Conservation (phyloP, 2,113 vertebrate species). For the Callipepla squamata region DNA sequence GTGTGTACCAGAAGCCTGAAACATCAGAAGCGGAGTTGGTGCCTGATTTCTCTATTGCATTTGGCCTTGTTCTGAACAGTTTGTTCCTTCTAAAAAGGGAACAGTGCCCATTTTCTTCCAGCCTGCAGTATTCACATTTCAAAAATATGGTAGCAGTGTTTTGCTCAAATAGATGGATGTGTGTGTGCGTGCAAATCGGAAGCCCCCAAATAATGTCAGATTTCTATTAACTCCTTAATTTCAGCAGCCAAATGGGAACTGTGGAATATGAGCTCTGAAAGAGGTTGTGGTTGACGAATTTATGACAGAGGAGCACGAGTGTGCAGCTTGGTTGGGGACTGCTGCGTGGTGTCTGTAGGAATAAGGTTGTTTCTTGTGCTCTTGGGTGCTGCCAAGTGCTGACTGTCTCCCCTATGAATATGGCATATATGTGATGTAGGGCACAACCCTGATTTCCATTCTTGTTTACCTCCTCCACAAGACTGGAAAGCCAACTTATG, state of each 20-base stretch:
- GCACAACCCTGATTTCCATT: background rate
- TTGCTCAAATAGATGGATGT: background rate
- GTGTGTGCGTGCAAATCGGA: background rate
- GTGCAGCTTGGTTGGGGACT: rapidly evolving
- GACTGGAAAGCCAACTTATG: background rate
- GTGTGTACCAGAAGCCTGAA: background rate
- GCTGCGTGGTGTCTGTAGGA: background rate
- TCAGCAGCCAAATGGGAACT: background rate
- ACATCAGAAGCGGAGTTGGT: background rate
- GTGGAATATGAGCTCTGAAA: background rate
- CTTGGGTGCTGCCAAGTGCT: background rate
- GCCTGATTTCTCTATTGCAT: constrained; percentile 44
- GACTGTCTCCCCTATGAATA: no score
- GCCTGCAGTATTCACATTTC: constrained; percentile 17
- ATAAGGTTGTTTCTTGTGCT: background rate
- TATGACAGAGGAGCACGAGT: rapidly evolving
- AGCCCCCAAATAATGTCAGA: background rate
- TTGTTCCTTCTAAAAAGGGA: constrained; percentile 66
- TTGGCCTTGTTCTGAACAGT: constrained; percentile 63
- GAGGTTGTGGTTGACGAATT: background rate
- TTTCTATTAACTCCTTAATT: constrained; percentile 36
- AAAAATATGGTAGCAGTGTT: background rate
- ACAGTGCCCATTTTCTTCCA: constrained; percentile 51
- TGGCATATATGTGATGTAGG: background rate
- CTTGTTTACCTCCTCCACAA: background rate